Evolutionary conservation across 2,888 invertebrate genomes (phyloP).

Genomic region (Plebejus argus): DNA sequence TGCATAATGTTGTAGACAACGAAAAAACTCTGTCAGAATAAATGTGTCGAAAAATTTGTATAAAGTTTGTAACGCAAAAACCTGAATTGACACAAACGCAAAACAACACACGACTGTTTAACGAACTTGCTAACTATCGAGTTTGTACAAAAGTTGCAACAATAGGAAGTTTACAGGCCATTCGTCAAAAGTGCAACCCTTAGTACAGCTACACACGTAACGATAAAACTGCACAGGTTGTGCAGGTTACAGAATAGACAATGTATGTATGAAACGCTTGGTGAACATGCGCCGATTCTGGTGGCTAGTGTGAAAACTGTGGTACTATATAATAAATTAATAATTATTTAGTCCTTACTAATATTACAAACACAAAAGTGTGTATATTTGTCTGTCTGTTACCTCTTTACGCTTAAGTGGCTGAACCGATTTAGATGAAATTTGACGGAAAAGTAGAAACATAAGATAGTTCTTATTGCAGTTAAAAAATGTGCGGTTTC

Average conservation of each 20-base stretch:
- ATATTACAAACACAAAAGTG: too few relatives aligned
- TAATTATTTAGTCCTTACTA: too few relatives aligned
- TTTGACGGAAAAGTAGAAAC: too few relatives aligned
- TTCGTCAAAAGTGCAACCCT: conserved; percentile 31
- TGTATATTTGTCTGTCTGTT: too few relatives aligned
- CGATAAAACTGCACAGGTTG: neutral
- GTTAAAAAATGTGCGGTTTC: too few relatives aligned
- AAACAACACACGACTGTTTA: neutral
- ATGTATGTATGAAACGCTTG: neutral
- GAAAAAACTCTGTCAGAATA: neutral
- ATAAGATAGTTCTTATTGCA: too few relatives aligned
- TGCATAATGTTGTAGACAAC: too few relatives aligned
- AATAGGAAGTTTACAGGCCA: conserved; percentile 33
- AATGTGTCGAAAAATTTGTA: neutral
- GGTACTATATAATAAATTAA: too few relatives aligned
- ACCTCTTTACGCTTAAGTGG: too few relatives aligned
- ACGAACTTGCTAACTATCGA: conserved; percentile 16
- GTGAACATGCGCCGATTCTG: too few relatives aligned
- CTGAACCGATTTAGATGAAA: too few relatives aligned
- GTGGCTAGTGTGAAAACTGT: too few relatives aligned
- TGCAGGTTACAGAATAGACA: neutral
- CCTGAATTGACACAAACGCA: conserved; percentile 11
- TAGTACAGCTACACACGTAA: neutral
- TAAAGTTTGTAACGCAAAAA: neutral
- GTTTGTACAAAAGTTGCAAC: conserved; percentile 28